Evolutionary conservation across 2,113 vertebrate species (phyloP).

Genomic region (Tangachromis dhanisi): DNA sequence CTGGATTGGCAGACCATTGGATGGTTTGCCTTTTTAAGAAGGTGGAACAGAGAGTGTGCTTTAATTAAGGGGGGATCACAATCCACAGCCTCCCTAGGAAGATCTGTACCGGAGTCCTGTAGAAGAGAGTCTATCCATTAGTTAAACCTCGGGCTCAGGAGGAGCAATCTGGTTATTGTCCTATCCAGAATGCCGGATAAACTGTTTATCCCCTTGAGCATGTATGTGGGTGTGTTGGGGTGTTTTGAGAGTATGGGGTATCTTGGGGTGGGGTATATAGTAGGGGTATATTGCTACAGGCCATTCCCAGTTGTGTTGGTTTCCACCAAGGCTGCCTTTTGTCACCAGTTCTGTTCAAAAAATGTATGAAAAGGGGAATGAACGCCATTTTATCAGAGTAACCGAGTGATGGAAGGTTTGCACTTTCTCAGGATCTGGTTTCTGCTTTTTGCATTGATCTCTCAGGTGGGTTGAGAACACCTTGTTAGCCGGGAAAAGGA

Average conservation of each 20-base stretch:
- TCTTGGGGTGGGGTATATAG: background rate
- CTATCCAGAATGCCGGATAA: fast-evolving
- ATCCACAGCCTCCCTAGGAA: background rate
- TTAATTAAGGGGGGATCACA: background rate
- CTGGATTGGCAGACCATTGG: background rate
- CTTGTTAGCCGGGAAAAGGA: fast-evolving
- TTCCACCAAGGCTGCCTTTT: background rate
- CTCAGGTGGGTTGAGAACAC: fast-evolving
- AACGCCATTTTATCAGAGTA: fast-evolving
- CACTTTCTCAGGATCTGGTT: background rate
- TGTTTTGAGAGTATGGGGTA: background rate
- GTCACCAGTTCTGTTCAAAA: background rate
- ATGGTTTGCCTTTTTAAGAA: background rate
- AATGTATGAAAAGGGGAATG: background rate
- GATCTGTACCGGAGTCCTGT: fast-evolving
- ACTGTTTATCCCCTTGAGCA: background rate
- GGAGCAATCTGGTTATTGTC: background rate
- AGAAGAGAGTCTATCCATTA: background rate
- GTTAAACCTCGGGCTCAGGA: background rate
- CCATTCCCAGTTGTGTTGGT: background rate
- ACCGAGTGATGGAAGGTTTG: background rate
- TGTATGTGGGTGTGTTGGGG: background rate
- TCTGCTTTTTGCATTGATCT: fast-evolving
- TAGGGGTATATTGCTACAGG: background rate
- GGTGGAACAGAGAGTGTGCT: background rate